A percentile compares a stretch with the other conserved stretches of the same genome.
These are phyloP conservation scores for Ctenosaura bakeri DNA, from an alignment of 2,797 vertebrate genomes.

Conservation along the genomic window DNA sequence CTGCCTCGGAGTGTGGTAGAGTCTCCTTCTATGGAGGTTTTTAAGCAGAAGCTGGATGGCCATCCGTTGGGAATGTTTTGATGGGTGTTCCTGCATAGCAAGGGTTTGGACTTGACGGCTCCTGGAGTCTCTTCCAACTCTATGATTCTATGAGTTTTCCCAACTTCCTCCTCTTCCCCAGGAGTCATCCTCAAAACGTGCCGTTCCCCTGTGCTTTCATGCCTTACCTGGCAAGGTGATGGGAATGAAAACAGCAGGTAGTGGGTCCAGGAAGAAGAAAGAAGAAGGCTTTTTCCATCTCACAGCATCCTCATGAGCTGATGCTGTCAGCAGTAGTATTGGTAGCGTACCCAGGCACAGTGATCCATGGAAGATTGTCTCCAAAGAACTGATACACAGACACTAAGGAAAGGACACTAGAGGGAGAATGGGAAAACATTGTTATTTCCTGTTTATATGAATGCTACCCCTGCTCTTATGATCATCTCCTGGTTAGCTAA, in stretches of 20 bases:
- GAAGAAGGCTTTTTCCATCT: no score
- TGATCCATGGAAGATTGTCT: background rate
- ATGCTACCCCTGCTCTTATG: background rate
- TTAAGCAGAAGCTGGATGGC: no score
- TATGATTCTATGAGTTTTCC: background rate
- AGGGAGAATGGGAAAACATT: background rate
- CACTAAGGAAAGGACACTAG: no score
- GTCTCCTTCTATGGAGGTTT: no score
- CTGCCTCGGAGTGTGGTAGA: no score
- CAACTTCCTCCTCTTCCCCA: background rate
- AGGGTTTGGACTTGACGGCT: no score
- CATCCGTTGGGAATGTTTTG: no score
- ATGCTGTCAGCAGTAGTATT: background rate
- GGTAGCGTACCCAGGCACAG: background rate
- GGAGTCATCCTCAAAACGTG: background rate
- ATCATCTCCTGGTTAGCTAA: background rate
- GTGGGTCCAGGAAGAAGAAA: no score
- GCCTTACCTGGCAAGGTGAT: background rate
- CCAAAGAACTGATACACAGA: background rate
- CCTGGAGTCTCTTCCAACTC: no score
- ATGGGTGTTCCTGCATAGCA: no score
- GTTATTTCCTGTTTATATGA: background rate
- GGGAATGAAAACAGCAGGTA: background rate
- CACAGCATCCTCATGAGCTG: background rate
- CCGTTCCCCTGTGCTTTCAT: no score